Base-by-base conservation (phyloP, 1,140 invertebrate species). In the Scaptomyza graminum region DNA sequence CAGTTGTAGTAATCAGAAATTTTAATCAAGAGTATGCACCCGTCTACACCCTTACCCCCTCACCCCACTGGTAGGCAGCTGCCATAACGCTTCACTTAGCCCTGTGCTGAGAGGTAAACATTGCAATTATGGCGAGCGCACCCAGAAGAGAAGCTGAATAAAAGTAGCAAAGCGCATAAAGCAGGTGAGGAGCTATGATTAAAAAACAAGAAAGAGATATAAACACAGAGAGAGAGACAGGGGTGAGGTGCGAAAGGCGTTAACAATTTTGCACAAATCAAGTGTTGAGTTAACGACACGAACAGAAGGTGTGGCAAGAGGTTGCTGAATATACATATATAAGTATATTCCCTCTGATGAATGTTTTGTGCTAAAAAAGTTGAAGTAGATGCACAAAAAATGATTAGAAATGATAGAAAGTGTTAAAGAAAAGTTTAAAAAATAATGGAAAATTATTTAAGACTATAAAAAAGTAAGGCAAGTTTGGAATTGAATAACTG, bases 1-100 rank as follows among this genome's bases (percentile, higher is more conserved):
- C 82, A 75, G 82, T 82, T 66, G 74, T 74, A 80, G 84, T 89
- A 89, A 89, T 89, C 85, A 89, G 85, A 89, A 89, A 89, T 89
- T 89, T 89, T 89, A 89, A 89, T 89, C 85, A 89, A 89, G 81
- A 82, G 83, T 47, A 61, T 62, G 41, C 61, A 54, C 51, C 47
- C 65, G 83, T 47, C 61, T 62, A 34, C 61, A 54, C 51, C 47
- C 65, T 60, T 57, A 59, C 44, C 46, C 51, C 50, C 41, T 66
- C 63, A 62, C 46, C 54, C 43, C 67, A 51, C 66, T 59, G 60
- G 9, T 22, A 22, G 18, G 50, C 51, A 34, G 71, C 82, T 67
- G 78, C 82, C 82, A 82, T 85, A 85, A 85, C 82, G 82, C 82
- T 85, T 85, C 82, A 85, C 82, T 85, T 85, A 88, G 60, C 66